Evolutionary conservation across 2,797 vertebrate genomes (phyloP).

Genomic region (Sebastes iracundus): DNA sequence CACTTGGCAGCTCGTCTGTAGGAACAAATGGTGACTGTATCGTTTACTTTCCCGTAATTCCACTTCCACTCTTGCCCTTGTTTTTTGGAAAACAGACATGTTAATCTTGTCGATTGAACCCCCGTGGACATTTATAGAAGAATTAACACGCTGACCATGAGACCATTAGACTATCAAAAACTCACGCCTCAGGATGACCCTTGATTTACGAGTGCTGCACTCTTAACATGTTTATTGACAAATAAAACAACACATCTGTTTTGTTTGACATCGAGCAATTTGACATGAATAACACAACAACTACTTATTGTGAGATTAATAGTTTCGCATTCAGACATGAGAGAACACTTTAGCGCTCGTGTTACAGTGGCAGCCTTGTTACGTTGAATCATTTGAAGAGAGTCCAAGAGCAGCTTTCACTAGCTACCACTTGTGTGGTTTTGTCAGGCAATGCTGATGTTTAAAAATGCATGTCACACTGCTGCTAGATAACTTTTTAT

Average conservation of each 20-base stretch:
- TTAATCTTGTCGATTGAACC: constrained; percentile 9
- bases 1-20: neutral
- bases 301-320: constrained; percentile 2
- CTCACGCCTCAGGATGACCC: constrained; percentile 11
- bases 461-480: constrained; percentile 30
- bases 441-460: constrained; percentile 12
- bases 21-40: neutral
- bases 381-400: constrained; percentile 22
- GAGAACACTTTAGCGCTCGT: neutral
- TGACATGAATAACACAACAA: neutral
- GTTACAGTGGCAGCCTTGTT: constrained; percentile 11
- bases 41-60: neutral
- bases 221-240: constrained; percentile 37
- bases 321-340: constrained; percentile 4
- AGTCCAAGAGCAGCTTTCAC: constrained; percentile 15
- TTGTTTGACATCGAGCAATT: neutral
- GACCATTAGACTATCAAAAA: constrained; percentile 35
- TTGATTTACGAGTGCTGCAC: constrained; percentile 8
- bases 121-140: constrained; percentile 18
- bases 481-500: constrained; percentile 50
- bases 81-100: constrained; percentile 19
- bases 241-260: constrained; percentile 17
- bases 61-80: neutral
- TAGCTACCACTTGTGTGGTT: constrained; percentile 13
- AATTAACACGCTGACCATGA: constrained; percentile 10